Evolutionary conservation across 35 echinoderm and acorn worm genomes (phyloP), one percentile per base, ranked within the genome.

Genomic region (Patiria miniata): DNA sequence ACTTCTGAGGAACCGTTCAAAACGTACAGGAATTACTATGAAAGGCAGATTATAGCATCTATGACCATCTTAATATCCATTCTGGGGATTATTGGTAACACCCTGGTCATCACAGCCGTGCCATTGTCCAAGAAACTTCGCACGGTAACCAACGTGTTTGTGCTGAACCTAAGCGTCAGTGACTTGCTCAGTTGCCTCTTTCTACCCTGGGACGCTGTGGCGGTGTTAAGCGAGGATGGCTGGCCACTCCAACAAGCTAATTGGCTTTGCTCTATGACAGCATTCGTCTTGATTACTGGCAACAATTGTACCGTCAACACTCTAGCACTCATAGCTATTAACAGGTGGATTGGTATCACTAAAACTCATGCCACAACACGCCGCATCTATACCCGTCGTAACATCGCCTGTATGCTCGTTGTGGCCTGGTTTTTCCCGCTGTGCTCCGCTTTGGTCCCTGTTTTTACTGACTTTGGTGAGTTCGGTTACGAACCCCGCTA

Each of bases 201-300:
- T 39, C 40, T 88, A 28, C 77, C 77, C 26, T 88, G 86, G 86
- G 50, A 78, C 21, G 78, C 78, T 8, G 37, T 88, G 22, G 77
- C 77, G 8, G 19, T 87, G 1, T 40, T 80, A 14, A 58, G 51
- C 59, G 44, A 42, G 28, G 51, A 79, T 7, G 79, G 85, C 5
- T 88, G 85, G 85, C 85, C 77, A 36, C 59, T 93, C 1, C 78
- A 78, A 29, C 22, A 82, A 37, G 79, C 88, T 0, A n/a, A 81
- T 16, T 92, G 90, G 90, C 81, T 95, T 32, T 95, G 93, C 36
- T 73, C 29, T 30, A 77, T 91, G 22, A 36, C 76, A 21, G 86
- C 85, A 8, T 83, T 57, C 1, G 55, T 95, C 36, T 68, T 87
- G 7, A 85, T 91, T 8, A n/a, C 69, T 7, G 79, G 79, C 33